Percentiles rank a stretch among this genome's conserved stretches.
These are phyloP conservation scores for Anneissia japonica DNA, from an alignment of 35 echinoderm and acorn worm species.

Conservation along the genomic window DNA sequence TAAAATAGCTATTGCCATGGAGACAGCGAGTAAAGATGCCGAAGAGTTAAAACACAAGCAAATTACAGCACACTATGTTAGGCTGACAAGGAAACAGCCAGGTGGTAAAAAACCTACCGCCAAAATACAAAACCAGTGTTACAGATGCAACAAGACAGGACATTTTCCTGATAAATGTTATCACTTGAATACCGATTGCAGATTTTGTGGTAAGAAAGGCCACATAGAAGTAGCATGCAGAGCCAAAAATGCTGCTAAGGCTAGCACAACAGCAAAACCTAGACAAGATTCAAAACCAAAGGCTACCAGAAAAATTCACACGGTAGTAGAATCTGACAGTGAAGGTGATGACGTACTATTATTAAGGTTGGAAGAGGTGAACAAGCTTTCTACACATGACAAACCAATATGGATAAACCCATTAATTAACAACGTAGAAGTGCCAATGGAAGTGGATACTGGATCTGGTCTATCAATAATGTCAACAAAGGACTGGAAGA, in stretches of 20 bases:
- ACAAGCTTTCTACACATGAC: too few species aligned
- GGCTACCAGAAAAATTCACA: not conserved
- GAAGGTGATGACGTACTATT: not conserved
- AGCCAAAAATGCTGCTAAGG: not conserved
- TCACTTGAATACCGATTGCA: not conserved
- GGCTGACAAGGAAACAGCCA: not conserved
- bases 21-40: conserved; percentile 12
- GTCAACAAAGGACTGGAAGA: too few species aligned
- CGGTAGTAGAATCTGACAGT: not conserved
- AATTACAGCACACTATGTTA: not conserved
- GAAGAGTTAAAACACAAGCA: not conserved
- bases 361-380: too few species aligned
- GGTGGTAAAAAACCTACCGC: too few species aligned
- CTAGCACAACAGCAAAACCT: not conserved
- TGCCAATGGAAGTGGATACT: conserved; percentile 32
- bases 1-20: conserved; percentile 26
- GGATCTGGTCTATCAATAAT: conserved; percentile 14
- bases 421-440: conserved; percentile 1
- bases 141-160: conserved; percentile 7
- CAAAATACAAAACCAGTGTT: conserved; percentile 4
- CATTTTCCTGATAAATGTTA: conserved; percentile 1
- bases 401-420: conserved; percentile 6
- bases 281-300: conserved; percentile 1
- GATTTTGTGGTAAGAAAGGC: too few species aligned
- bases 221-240: too few species aligned